These are phyloP conservation scores for Copidosoma floridanum DNA, from an alignment of 1,140 invertebrate genomes.

Conservation along the genomic window DNA sequence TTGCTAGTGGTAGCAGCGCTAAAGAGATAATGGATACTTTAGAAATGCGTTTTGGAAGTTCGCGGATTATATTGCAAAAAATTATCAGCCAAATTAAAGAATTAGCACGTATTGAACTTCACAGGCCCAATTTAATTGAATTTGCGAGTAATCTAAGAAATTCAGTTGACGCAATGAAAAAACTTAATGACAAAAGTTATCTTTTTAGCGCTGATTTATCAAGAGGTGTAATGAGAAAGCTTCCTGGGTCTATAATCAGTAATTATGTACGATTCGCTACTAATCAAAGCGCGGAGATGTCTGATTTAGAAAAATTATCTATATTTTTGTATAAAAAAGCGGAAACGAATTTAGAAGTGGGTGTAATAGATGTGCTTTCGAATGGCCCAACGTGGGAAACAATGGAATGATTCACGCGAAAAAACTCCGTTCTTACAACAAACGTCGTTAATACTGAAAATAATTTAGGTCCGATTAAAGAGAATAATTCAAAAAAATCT, in stretches of 20 bases:
- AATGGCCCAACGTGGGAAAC: neutral
- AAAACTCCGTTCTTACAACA: neutral
- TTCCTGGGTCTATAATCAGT: neutral
- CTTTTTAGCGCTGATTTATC: neutral
- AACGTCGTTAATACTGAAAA: neutral
- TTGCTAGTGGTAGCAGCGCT: neutral
- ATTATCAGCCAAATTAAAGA: neutral
- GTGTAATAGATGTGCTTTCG: neutral
- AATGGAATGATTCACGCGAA: neutral
- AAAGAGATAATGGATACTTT: conserved; percentile 7
- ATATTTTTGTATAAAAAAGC: neutral
- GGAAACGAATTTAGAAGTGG: neutral
- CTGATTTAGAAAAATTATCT: neutral
- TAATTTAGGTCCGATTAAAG: too few species aligned
- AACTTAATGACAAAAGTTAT: neutral
- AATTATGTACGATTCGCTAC: neutral
- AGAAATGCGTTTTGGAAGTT: neutral
- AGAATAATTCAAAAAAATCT: neutral
- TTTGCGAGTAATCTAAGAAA: neutral
- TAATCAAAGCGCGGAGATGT: neutral
- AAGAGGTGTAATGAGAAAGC: neutral
- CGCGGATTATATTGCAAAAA: neutral
- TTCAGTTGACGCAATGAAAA: neutral
- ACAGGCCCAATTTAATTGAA: neutral
- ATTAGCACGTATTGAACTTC: neutral